These are phyloP conservation scores for Actinostola sp. DNA, from an alignment of 92 coral and sea anemone species.

Conservation along the genomic window DNA sequence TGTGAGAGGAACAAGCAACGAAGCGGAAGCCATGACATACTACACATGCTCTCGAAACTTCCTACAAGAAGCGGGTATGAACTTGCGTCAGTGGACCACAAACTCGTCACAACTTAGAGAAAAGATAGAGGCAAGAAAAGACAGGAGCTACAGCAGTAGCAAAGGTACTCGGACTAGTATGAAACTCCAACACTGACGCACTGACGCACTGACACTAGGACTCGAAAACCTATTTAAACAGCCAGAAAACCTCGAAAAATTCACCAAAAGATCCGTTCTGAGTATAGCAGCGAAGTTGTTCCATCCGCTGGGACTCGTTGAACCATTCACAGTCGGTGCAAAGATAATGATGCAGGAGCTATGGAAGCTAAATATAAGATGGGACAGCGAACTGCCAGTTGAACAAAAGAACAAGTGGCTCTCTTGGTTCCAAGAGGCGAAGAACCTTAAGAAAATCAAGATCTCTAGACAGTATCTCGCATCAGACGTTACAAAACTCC, in stretches of 20 bases:
- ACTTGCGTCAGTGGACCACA: conserved; percentile 27
- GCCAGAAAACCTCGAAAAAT: background rate
- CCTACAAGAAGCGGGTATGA: conserved; percentile 29
- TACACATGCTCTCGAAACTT: conserved; percentile 23
- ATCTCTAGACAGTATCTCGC: conserved; percentile 49
- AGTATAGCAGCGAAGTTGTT: conserved; percentile 41
- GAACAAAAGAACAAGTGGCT: background rate
- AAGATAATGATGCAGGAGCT: conserved; percentile 41
- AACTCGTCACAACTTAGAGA: conserved; percentile 12
- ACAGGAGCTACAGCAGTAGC: conserved; percentile 1
- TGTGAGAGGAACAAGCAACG: conserved; percentile 24
- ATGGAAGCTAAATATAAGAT: background rate
- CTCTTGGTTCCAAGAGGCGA: conserved; percentile 62
- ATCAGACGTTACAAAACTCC: conserved; percentile 40
- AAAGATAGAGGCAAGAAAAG: conserved; percentile 14
- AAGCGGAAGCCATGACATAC: conserved; percentile 25
- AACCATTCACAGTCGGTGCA: conserved; percentile 24
- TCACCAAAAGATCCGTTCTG: background rate
- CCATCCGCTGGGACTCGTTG: conserved; percentile 36
- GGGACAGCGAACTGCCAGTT: background rate
- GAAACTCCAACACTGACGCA: conserved; percentile 24
- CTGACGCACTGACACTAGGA: conserved; percentile 25
- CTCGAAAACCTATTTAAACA: conserved; percentile 27
- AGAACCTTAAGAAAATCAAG: too few species aligned
- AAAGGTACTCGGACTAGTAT: conserved; percentile 29